Evolutionary conservation across 2,888 invertebrate species (phyloP), one percentile per base, ranked within the genome.

Genomic region (Eristalis arbustorum): DNA sequence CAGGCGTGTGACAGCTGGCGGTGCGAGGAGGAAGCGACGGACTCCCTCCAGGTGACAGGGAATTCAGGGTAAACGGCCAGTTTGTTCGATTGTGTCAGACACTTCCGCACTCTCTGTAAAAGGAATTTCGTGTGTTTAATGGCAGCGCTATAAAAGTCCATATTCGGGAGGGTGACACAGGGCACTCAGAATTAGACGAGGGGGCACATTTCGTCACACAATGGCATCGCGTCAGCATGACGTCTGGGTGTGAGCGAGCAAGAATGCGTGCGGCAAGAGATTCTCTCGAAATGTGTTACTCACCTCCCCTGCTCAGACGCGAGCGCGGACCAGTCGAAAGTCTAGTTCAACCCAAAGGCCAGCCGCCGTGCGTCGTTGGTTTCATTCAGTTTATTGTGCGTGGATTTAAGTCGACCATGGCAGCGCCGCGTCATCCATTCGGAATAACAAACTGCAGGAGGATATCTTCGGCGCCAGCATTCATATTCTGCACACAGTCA

Each of bases 41-140:
- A 4, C 69, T 56, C 62, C 62, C 69, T 37, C 62, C 62, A 25
- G 37, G 22, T 37, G 49, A 62, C 56, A 56, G 14, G n/a, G n/a
- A 64, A 64, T 77, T 42, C 71, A 71, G 77, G 77, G 77, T 77
- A 64, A 77, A 64, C 77, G 56, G 13, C 40, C 40, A 40, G 49
- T 77, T 57, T 8, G 49, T 49, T 49, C 49, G 18, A 18, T 49
- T 5, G 22, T 57, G 28, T 56, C 77, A 62, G 40, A 40, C 57
- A 77, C 57, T 77, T 77, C 77, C 77, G 56, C 49, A 18, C 49
- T 49, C 49, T 8, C 49, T 18, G 49, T 49, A 49, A 18, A 49
- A 49, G 49, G 49, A 42, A 42, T 42, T n/a, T 18, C 1, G 3
- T 4, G 1, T 8, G 18, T 49, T 18, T 18, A 37, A 37, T 37